Evolutionary conservation across 2,113 vertebrate species (phyloP).

Genomic region (Tamias sibiricus): DNA sequence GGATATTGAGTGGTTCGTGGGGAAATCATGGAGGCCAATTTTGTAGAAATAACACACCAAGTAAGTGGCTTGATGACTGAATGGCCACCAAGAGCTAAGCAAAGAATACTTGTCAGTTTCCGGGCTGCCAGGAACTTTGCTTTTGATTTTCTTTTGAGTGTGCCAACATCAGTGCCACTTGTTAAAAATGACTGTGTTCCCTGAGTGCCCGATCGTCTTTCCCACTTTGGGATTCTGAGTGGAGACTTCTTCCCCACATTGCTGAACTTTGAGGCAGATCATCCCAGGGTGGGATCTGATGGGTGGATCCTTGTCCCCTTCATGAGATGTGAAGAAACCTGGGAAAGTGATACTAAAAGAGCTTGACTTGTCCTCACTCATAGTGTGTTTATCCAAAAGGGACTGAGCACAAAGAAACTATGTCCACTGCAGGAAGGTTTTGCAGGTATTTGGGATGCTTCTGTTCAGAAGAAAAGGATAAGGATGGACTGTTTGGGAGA

Average conservation of each 20-base stretch:
- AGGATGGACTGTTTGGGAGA: not conserved
- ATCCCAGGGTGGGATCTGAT: not conserved
- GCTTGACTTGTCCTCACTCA: not conserved
- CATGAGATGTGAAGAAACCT: not conserved
- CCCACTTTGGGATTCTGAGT: not conserved
- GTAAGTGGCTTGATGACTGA: not conserved
- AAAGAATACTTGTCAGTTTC: not conserved
- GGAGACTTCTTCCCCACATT: not conserved
- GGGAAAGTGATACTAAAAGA: not conserved
- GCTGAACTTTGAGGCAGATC: not conserved
- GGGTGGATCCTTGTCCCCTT: not conserved
- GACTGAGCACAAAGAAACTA: not conserved
- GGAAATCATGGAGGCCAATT: not conserved
- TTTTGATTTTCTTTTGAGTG: not conserved
- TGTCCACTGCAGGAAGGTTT: not conserved
- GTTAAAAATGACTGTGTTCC: not conserved
- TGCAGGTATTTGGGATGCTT: not conserved
- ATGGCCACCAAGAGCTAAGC: not conserved
- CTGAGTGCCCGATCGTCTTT: not conserved
- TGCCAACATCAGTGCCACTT: not conserved
- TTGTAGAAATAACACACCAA: not conserved
- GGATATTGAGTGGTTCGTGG: not conserved
- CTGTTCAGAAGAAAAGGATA: not conserved
- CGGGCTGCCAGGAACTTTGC: not conserved
- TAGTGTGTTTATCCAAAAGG: not conserved